Evolutionary conservation across 2,797 vertebrate genomes (phyloP).

Genomic region (Coregonus ussuriensis): DNA sequence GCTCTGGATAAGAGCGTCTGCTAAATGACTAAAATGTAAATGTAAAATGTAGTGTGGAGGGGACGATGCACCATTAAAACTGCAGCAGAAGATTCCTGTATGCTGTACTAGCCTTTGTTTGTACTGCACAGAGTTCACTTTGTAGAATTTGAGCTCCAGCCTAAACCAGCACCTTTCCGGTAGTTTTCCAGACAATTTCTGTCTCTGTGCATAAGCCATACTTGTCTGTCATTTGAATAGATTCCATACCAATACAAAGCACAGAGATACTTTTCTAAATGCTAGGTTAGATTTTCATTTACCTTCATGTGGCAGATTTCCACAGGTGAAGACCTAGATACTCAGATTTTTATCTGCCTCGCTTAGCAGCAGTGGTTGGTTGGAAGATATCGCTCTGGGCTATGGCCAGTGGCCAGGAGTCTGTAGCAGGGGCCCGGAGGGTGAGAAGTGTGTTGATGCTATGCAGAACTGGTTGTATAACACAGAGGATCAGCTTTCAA

Average conservation of each 20-base stretch:
- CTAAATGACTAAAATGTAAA: no score
- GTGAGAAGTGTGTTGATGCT: neutral
- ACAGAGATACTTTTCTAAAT: no score
- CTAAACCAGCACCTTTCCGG: neutral
- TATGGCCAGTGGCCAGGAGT: neutral
- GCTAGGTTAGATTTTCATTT: no score
- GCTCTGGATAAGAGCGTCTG: no score
- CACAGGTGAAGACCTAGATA: neutral
- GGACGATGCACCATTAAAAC: neutral
- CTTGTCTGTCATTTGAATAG: neutral
- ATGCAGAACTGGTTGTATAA: conserved; percentile 25
- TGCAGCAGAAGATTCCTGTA: neutral
- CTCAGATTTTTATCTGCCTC: no score
- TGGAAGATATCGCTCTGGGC: conserved; percentile 2
- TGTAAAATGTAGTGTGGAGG: neutral
- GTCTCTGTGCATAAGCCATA: neutral
- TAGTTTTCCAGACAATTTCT: neutral
- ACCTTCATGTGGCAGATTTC: neutral
- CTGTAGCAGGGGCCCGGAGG: neutral
- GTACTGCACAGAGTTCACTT: neutral
- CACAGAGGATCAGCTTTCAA: conserved; percentile 1
- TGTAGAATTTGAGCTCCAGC: neutral
- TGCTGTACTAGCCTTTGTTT: neutral
- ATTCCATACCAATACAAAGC: neutral
- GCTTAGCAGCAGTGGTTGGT: neutral